Base-by-base conservation (phyloP, 2,113 vertebrate genomes). In the Onychostruthus taczanowskii region DNA sequence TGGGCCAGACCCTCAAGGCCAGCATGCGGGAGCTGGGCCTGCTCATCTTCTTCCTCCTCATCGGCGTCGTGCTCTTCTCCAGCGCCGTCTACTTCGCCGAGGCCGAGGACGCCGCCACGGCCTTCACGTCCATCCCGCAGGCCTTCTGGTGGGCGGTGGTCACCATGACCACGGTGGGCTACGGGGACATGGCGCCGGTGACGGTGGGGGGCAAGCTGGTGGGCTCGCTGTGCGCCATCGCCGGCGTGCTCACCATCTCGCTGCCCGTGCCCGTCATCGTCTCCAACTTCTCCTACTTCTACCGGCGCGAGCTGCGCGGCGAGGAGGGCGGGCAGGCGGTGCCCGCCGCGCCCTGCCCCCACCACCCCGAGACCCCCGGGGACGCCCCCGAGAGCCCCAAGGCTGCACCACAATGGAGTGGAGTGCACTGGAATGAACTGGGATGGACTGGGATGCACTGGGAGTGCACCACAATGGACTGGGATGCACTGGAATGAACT, bases 231-330 rank as follows among this genome's bases (percentile, higher is more conserved):
- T 90, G 87, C 55, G 87, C 87, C 87, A 90, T 90, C 72, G 87
- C 87, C 2, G 87, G 87, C 11, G 87, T 90, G 3, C 79, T 84
- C 4, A 90, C 87, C 79, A 90, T 90, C 79, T 90, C 79, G 6
- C 63, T 90, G 30, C 87, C 87, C 63, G 87, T 90, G 30, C 87
- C 87, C n/a, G 87, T 90, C 47, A 90, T 84, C 70, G 87, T 90
- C 63, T 89, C 87, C 77, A 89, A 89, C 43, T 88, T 88, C 76
- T 72, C 58, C 26, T 88, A 80, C 35, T 88, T 88, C 43, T 88
- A 88, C 58, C 66, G 85, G 12, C 13, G 85, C 2, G 75, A 87
- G 64, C 22, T 53, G 33, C 21, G 56, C 14, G 64, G 39, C 0
- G 64, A 69, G 2, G 55, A 61, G 13, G 0, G 6, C 17, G 72